Percentiles rank a stretch among this genome's conserved stretches.
Conservation (phyloP, 2,888 invertebrate species). For the Cetonia aurata region DNA sequence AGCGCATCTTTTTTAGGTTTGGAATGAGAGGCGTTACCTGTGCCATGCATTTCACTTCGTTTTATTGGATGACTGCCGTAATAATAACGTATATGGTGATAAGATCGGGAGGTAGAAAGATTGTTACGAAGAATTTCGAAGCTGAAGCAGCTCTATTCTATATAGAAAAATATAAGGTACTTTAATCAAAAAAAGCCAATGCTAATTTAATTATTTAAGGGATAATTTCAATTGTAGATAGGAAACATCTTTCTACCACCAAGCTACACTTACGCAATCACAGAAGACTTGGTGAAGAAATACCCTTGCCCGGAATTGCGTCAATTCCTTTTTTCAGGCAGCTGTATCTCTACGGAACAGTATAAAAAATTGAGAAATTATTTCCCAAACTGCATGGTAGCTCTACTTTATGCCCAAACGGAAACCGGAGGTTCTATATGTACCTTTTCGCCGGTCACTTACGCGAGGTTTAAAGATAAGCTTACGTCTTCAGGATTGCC, state of each 20-base stretch:
- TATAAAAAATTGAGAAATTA: constrained; percentile 51
- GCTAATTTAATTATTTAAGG: too few relatives aligned
- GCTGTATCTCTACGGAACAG: constrained; percentile 49
- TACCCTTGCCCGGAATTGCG: constrained; percentile 7
- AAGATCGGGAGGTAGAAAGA: constrained; percentile 15
- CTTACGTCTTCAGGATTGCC: constrained; percentile 44
- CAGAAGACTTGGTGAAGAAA: constrained; percentile 14
- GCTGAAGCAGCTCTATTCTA: constrained; percentile 5
- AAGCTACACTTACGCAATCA: constrained; percentile 49
- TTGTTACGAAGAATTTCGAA: constrained; percentile 9
- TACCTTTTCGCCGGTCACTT: constrained; percentile 40
- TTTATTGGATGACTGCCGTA: constrained; percentile 41
- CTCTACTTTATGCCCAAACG: constrained; percentile 64
- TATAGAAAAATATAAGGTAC: constrained; percentile 56
- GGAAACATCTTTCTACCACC: constrained; percentile 45
- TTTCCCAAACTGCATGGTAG: constrained; percentile 60
- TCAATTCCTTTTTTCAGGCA: constrained; percentile 49
- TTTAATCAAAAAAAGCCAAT: too few relatives aligned
- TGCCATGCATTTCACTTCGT: constrained; percentile 35
- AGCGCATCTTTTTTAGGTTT: too few relatives aligned
- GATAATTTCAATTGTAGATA: constrained; percentile 38
- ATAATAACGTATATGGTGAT: constrained; percentile 19
- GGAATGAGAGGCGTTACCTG: background rate
- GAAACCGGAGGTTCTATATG: constrained; percentile 60
- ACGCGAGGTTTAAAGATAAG: constrained; percentile 29